These are phyloP conservation scores for Tipula vernalis DNA, from an alignment of 2,888 invertebrate genomes.

Conservation along the genomic window DNA sequence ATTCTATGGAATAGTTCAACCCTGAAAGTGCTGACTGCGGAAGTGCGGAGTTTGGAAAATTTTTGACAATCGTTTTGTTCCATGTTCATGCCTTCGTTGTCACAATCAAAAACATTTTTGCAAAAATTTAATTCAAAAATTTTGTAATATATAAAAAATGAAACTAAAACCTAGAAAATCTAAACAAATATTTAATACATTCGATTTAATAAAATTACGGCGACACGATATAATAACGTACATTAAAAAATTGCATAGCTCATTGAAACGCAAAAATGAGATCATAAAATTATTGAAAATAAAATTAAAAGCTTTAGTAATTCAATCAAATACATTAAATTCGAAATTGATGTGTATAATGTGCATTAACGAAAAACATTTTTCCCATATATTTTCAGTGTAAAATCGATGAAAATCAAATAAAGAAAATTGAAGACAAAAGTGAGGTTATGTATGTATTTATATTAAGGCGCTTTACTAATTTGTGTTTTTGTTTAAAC, in stretches of 20 bases:
- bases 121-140: background rate
- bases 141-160: background rate
- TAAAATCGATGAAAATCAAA: background rate
- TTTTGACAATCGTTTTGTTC: background rate
- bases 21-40: background rate
- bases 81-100: background rate
- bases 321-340: slow-evolving; percentile 16
- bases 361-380: background rate
- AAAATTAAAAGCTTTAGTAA: slow-evolving; percentile 42
- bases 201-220: slow-evolving; percentile 4
- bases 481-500: background rate
- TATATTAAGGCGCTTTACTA: background rate
- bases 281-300: slow-evolving; percentile 45
- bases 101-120: background rate
- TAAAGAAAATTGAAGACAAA: background rate
- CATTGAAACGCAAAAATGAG: slow-evolving; percentile 37
- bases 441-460: background rate
- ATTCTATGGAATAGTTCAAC: too few species aligned
- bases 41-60: background rate
- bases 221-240: slow-evolving; percentile 24
- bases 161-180: background rate
- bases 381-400: background rate
- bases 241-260: slow-evolving; percentile 26
- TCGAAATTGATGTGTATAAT: background rate
- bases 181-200: background rate